Evolutionary conservation across 2,797 vertebrate genomes (phyloP).

Genomic region (Pipistrellus pygmaeus): DNA sequence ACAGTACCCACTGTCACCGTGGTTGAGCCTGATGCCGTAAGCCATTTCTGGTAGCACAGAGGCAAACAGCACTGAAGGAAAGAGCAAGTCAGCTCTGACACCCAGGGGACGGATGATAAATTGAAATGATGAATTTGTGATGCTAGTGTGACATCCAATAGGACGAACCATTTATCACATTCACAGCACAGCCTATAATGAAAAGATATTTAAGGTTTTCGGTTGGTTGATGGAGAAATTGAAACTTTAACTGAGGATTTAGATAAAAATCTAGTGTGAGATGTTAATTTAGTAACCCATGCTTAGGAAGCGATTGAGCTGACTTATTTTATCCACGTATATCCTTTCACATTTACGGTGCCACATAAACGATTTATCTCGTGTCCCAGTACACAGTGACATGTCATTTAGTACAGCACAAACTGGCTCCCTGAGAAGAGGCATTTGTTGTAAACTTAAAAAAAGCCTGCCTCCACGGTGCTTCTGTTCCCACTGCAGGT

Average conservation of each 20-base stretch:
- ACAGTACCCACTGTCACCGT: fast-evolving
- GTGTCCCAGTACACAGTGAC: not conserved
- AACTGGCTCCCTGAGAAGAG: not conserved
- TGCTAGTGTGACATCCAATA: no score
- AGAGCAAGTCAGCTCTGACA: not conserved
- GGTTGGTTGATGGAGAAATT: not conserved
- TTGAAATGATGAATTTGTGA: slow-evolving; percentile 1
- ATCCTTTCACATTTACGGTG: not conserved
- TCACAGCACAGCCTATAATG: not conserved
- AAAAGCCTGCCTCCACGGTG: fast-evolving
- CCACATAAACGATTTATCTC: not conserved
- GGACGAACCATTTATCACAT: slow-evolving; percentile 35
- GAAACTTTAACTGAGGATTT: slow-evolving; percentile 1
- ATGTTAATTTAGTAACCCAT: not conserved
- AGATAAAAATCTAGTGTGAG: not conserved
- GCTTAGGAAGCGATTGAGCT: not conserved
- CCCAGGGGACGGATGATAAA: slow-evolving; percentile 23
- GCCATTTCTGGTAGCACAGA: not conserved
- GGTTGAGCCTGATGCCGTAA: not conserved
- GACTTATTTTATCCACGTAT: not conserved
- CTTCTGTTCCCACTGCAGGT: no score
- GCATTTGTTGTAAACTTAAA: not conserved
- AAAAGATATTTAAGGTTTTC: not conserved
- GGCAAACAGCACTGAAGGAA: not conserved
- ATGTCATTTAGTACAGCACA: not conserved